Conservation (phyloP, 1,140 invertebrate genomes). For the Palaemon carinicauda region DNA sequence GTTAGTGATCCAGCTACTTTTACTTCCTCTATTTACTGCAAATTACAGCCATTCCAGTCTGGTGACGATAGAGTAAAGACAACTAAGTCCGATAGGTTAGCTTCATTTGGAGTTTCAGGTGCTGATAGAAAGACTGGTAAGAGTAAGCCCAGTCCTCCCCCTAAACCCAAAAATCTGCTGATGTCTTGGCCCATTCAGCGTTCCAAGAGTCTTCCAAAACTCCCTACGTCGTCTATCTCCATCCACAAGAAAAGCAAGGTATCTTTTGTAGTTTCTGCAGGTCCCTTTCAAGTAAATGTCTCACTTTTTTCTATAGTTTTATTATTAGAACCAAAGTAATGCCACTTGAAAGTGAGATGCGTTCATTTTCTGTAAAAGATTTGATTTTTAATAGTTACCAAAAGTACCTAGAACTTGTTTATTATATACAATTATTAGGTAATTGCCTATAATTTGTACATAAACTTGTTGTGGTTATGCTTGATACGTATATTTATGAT, state of each 20-base stretch:
- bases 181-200: constrained; percentile 54
- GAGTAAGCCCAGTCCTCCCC: constrained; percentile 21
- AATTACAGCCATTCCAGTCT: constrained; percentile 4
- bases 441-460: too few species aligned
- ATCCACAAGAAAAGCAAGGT: constrained; percentile 45
- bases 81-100: too few species aligned
- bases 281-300: constrained; percentile 3
- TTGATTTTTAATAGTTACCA: too few species aligned
- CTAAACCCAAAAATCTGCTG: constrained; percentile 35
- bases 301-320: not conserved
- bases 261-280: constrained; percentile 30
- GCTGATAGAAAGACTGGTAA: not conserved
- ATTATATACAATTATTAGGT: too few species aligned
- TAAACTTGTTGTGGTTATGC: too few species aligned
- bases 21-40: constrained; percentile 39
- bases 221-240: constrained; percentile 30
- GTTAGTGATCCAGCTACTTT: not conserved
- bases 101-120: not conserved
- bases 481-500: not conserved
- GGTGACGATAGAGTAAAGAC: not conserved
- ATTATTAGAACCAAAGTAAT: not conserved
- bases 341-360: not conserved
- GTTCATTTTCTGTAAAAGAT: not conserved
- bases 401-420: too few species aligned
- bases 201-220: constrained; percentile 57